Evolutionary conservation across 2,888 invertebrate species (phyloP).

Genomic region (Cheilosia variabilis): DNA sequence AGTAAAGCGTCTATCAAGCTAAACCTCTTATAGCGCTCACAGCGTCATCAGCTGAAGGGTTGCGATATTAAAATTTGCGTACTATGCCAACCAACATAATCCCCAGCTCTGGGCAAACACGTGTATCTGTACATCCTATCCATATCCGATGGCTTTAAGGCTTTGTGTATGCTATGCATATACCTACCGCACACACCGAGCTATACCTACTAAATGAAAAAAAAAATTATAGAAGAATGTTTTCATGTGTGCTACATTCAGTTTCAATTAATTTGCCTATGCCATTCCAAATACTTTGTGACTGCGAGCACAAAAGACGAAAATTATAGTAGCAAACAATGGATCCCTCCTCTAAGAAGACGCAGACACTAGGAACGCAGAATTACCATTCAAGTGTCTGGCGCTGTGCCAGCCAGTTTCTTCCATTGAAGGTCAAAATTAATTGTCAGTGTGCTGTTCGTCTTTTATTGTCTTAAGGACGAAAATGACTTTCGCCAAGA

Average conservation of each 20-base stretch:
- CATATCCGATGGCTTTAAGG: not conserved
- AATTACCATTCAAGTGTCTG: slow-evolving; percentile 41
- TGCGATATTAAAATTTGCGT: slow-evolving; percentile 23
- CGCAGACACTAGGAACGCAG: slow-evolving; percentile 16
- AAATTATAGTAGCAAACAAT: slow-evolving; percentile 33
- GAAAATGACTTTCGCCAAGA: slow-evolving; percentile 18
- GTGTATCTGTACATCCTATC: not conserved
- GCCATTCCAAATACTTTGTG: slow-evolving; percentile 23
- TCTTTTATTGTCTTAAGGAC: slow-evolving; percentile 7
- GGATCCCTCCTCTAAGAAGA: slow-evolving; percentile 4
- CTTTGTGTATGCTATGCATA: not conserved
- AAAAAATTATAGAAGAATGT: not conserved
- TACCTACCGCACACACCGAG: not conserved
- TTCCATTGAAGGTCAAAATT: slow-evolving; percentile 40
- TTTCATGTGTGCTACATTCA: slow-evolving; percentile 1
- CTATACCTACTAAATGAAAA: not conserved
- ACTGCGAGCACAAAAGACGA: slow-evolving; percentile 21
- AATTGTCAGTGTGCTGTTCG: slow-evolving; percentile 32
- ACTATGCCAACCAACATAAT: slow-evolving; percentile 19
- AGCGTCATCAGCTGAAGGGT: slow-evolving; percentile 25
- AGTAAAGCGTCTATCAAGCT: slow-evolving; percentile 11
- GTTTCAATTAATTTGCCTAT: slow-evolving; percentile 17
- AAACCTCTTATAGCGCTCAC: slow-evolving; percentile 19
- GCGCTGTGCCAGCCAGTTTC: slow-evolving; percentile 44
- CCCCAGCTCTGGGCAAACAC: slow-evolving; percentile 11